Percentiles rank a stretch among this genome's conserved stretches.
These are phyloP conservation scores for Bombyx mori DNA, from an alignment of 1,140 invertebrate genomes.

Conservation along the genomic window ASM3026992v2 NC_085107.1:4129501-4130000, in stretches of 20 bases:
- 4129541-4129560: conserved; percentile 49
- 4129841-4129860: conserved; percentile 54
- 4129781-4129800: conserved; percentile 57
- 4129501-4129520: conserved; percentile 11
- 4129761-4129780: conserved; percentile 47
- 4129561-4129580: conserved; percentile 19
- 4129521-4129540: conserved; percentile 27
- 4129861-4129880: conserved; percentile 49
- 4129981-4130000: not conserved
- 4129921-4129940: conserved; percentile 15
- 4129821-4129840: conserved; percentile 39
- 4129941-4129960: not conserved
- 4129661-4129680: not conserved
- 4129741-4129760: conserved; percentile 54
- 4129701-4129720: conserved; percentile 25
- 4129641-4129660: not conserved
- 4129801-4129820: conserved; percentile 57
- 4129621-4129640: not conserved
- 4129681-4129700: conserved; percentile 8
- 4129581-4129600: not conserved
- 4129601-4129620: not conserved
- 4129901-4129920: conserved; percentile 36
- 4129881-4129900: conserved; percentile 23
- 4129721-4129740: conserved; percentile 28
- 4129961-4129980: not conserved